These are phyloP conservation scores for Protobothrops mucrosquamatus DNA, from an alignment of 2,113 vertebrate genomes.

Conservation along the genomic window DNA sequence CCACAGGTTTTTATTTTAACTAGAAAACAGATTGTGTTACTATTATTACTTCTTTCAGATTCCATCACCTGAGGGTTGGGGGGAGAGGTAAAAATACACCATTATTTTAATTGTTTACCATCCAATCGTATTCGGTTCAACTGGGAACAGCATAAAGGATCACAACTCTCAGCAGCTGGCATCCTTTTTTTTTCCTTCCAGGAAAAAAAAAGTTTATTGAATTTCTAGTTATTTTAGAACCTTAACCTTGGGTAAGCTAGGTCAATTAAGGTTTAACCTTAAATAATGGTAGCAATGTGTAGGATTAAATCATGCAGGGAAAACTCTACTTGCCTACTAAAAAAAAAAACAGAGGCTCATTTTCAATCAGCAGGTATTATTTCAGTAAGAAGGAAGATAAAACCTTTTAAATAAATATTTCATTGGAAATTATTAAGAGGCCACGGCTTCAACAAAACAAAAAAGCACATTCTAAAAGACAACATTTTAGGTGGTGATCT, in stretches of 20 bases:
- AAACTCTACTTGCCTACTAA: neutral
- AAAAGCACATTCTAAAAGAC: neutral
- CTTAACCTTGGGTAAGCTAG: neutral
- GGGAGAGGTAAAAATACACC: neutral
- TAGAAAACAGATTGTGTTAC: neutral
- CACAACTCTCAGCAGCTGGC: neutral
- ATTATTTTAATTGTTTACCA: neutral
- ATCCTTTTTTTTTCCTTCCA: neutral
- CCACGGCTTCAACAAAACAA: neutral
- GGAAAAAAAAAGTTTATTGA: neutral
- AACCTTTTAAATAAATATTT: neutral
- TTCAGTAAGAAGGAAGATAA: neutral
- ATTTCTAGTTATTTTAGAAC: neutral
- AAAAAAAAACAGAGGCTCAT: neutral
- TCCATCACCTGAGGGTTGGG: neutral
- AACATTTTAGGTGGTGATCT: conserved; percentile 14
- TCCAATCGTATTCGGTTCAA: neutral
- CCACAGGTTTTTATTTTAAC: neutral
- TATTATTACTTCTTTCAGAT: neutral
- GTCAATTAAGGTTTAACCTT: neutral
- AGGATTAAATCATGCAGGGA: neutral
- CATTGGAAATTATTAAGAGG: neutral
- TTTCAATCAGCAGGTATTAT: neutral
- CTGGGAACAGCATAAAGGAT: neutral
- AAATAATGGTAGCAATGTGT: neutral